These are phyloP conservation scores for Meloidogyne floridensis DNA, from an alignment of 1,140 invertebrate species.

Conservation along the genomic window DNA sequence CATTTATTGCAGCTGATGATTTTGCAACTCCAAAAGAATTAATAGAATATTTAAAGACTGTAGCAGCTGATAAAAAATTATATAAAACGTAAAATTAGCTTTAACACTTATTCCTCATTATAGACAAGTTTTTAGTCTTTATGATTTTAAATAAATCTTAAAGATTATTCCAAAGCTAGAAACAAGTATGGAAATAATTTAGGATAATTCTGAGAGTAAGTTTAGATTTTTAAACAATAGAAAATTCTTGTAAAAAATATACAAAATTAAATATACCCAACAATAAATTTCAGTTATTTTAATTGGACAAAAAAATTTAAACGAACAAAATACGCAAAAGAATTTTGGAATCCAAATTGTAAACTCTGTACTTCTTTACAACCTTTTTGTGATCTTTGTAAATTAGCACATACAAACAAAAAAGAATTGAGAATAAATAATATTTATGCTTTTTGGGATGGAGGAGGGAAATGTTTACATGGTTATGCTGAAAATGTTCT, in stretches of 20 bases:
- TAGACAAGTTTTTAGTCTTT: too few relatives aligned
- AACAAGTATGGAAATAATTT: too few relatives aligned
- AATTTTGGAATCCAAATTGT: not conserved
- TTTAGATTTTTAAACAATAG: too few relatives aligned
- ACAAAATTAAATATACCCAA: too few relatives aligned
- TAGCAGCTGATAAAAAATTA: not conserved
- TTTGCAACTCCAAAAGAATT: constrained; percentile 1
- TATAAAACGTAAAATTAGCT: not conserved
- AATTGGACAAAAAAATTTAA: not conserved
- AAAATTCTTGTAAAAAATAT: too few relatives aligned
- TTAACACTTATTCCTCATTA: too few relatives aligned
- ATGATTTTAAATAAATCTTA: too few relatives aligned
- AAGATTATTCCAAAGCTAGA: too few relatives aligned
- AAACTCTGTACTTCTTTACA: constrained; percentile 1
- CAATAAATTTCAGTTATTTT: not conserved
- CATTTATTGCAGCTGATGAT: constrained; percentile 11
- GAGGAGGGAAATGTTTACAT: not conserved
- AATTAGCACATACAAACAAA: not conserved
- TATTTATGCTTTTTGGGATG: not conserved
- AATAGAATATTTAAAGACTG: not conserved
- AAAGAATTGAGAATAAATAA: not conserved
- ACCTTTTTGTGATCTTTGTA: not conserved
- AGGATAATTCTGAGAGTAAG: too few relatives aligned
- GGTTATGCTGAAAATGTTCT: not conserved
- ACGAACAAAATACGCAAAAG: not conserved